Conservation (phyloP, 1,140 invertebrate genomes). For the Drosophila tani region DNA sequence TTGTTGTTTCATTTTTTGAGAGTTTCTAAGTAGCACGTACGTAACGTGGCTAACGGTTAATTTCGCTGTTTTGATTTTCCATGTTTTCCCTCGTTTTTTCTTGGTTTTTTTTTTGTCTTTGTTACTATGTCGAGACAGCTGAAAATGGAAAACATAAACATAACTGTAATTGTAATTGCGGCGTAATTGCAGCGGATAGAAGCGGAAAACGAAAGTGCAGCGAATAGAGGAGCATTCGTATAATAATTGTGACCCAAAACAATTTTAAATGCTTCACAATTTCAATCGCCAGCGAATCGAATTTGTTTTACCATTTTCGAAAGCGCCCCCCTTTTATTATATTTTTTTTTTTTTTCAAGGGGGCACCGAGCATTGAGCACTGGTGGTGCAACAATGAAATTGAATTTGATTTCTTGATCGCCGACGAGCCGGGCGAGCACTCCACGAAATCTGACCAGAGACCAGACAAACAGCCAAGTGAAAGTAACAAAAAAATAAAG, state of each 20-base stretch:
- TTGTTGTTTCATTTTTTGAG: not conserved
- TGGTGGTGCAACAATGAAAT: constrained; percentile 48
- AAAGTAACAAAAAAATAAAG: constrained; percentile 6
- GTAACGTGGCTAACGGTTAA: constrained; percentile 55
- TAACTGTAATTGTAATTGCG: constrained; percentile 55
- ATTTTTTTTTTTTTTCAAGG: not conserved
- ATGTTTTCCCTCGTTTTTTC: constrained; percentile 10
- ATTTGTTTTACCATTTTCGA: constrained; percentile 56
- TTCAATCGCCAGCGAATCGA: constrained; percentile 52
- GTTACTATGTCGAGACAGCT: constrained; percentile 7
- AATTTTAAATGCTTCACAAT: constrained; percentile 57
- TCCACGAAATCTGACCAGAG: constrained; percentile 40
- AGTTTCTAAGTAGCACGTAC: constrained; percentile 61
- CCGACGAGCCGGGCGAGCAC: constrained; percentile 15
- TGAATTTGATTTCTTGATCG: constrained; percentile 55
- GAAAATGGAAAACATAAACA: constrained; percentile 43
- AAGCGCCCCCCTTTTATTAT: constrained; percentile 26
- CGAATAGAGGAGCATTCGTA: constrained; percentile 33
- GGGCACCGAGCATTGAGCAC: not conserved
- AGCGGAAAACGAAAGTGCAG: constrained; percentile 60
- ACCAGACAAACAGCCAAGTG: constrained; percentile 18
- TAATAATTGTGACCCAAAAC: constrained; percentile 53
- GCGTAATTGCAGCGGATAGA: constrained; percentile 47
- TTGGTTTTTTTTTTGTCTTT: not conserved
- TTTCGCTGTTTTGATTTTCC: constrained; percentile 24